Base-by-base conservation (phyloP, 2,888 invertebrate species). In the Melanostoma mellinum region DNA sequence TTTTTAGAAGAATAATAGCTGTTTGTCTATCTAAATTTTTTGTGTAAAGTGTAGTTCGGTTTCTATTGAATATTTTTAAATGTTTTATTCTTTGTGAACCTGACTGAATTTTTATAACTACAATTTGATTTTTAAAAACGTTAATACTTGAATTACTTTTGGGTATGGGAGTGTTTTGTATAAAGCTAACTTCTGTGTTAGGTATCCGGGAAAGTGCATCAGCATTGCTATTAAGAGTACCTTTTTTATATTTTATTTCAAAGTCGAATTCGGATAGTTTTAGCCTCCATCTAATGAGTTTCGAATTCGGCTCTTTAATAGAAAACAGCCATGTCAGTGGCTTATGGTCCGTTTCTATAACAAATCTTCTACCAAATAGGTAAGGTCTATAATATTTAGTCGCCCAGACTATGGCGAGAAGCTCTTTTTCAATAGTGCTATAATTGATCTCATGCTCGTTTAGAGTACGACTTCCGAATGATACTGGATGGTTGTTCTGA, bases 201-300 rank as follows among this genome's bases (percentile, higher is more conserved):
- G 20, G 3, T 5, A 61, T 61, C 50, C 67, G 44, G 6, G 69
- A 73, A 1, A 85, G 61, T 0, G 84, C 80, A 56, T 85, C 82
- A 1, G 76, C 82, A 4, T 68, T 69, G 9, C 58, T 48, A 33
- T 81, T 85, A 48, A 46, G 32, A 8, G 50, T 69, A 33, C 87
- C 80, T 86, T 87, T n/a, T 36, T 86, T 85, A 38, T 86, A 86
- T 40, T 74, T 55, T 9, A 89, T 84, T 46, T 85, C 80, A 52
- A 87, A 89, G n/a, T 88, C 87, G 63, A 85, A 89, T 69, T 88
- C 87, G 30, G 86, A 77, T 3, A 88, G 72, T 84, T 86, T 86
- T 6, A 89, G 61, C 44, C 87, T 65, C 88, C 88, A 89, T 32
- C 88, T 55, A 0, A 87, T 67, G 3, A 90, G 56, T 56, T 87